Percentiles rank a stretch among this genome's conserved stretches.
Conservation (phyloP, 2,113 vertebrate species). For the Pteruthius melanotis region DNA sequence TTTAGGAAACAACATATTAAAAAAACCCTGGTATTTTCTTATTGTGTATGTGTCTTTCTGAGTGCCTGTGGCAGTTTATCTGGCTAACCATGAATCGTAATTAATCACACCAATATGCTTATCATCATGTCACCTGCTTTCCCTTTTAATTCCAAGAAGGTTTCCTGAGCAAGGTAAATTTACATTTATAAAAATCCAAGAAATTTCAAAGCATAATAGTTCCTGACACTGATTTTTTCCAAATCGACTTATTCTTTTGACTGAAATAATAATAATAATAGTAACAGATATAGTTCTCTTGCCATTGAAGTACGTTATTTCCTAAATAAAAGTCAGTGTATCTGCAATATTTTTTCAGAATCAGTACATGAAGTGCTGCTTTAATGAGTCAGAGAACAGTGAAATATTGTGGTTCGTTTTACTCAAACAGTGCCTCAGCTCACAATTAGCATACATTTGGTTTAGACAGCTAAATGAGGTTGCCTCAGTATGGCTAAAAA, state of each 20-base stretch:
- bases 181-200: neutral
- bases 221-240: neutral
- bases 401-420: neutral
- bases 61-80: neutral
- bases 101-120: neutral
- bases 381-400: neutral
- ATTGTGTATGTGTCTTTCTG: neutral
- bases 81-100: neutral
- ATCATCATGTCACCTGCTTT: neutral
- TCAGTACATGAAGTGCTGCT: neutral
- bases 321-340: neutral
- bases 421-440: neutral
- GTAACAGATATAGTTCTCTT: neutral
- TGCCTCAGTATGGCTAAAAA: neutral
- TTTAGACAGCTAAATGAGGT: neutral
- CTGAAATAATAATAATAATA: neutral
- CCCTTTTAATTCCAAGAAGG: neutral
- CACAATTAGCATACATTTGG: neutral
- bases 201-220: neutral
- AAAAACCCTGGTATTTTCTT: neutral
- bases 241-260: neutral
- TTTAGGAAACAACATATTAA: neutral
- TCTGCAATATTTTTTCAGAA: neutral
- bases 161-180: neutral
- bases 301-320: neutral